Conservation (phyloP, 1,140 invertebrate genomes). For the Brachionus calyciflorus region DNA sequence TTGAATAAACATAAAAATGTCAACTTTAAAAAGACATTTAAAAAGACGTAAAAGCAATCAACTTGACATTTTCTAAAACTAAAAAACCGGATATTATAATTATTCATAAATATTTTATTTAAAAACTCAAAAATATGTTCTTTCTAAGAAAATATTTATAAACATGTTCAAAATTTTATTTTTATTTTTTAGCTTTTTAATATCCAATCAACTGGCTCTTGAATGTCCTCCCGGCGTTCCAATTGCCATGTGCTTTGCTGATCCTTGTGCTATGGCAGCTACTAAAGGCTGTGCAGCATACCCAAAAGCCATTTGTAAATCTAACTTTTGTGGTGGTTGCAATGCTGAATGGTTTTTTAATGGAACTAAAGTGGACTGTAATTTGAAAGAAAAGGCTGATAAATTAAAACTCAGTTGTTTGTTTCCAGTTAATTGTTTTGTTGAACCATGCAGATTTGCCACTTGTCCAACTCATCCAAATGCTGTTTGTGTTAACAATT, state of each 20-base stretch:
- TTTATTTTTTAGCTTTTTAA: too few relatives aligned
- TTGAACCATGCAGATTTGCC: not conserved
- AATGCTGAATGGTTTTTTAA: slow-evolving; percentile 3
- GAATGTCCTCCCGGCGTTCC: not conserved
- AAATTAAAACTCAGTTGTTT: not conserved
- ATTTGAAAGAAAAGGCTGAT: not conserved
- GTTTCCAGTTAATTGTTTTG: slow-evolving; percentile 23
- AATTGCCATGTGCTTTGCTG: not conserved
- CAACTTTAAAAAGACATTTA: too few relatives aligned
- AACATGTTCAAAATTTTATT: too few relatives aligned
- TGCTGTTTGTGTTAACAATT: slow-evolving; percentile 5
- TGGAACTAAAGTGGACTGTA: not conserved
- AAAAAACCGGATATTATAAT: too few relatives aligned
- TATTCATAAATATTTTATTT: too few relatives aligned
- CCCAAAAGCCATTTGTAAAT: not conserved
- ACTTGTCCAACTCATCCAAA: not conserved
- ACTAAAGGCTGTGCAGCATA: not conserved
- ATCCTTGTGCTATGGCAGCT: not conserved
- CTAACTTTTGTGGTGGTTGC: slow-evolving; percentile 20
- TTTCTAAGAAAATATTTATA: too few relatives aligned
- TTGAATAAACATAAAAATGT: too few relatives aligned
- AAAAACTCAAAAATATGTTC: too few relatives aligned
- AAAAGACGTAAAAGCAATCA: too few relatives aligned
- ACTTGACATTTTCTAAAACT: too few relatives aligned
- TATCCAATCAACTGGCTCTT: too few relatives aligned